Conservation (phyloP, 2,888 invertebrate genomes). For the Pristionchus mayeri region DNA sequence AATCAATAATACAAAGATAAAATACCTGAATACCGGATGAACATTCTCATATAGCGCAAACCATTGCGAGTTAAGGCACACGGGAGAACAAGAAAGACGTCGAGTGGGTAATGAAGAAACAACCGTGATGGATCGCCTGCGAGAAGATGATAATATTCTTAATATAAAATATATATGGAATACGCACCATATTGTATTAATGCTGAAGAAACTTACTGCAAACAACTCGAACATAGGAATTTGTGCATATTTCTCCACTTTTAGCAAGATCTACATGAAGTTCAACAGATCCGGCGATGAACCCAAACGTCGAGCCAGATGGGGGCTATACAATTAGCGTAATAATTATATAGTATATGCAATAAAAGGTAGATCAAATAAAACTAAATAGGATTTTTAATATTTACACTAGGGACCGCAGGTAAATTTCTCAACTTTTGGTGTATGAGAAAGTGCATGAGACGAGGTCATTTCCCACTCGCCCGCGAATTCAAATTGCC, state of each 20-base stretch:
- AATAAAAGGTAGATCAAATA: no score
- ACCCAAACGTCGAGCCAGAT: slow-evolving; percentile 16
- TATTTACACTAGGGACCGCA: no score
- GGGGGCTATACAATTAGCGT: no score
- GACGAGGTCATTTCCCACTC: no score
- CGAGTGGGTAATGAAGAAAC: background rate
- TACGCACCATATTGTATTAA: background rate
- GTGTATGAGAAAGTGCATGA: no score
- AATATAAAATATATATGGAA: background rate
- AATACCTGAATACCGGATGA: slow-evolving; percentile 10
- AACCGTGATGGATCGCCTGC: background rate
- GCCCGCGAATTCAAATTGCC: no score
- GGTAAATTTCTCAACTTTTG: no score
- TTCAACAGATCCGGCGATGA: background rate
- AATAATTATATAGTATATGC: no score
- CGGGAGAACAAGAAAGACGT: slow-evolving; percentile 28
- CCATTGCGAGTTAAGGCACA: slow-evolving; percentile 26
- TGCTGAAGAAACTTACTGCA: slow-evolving; percentile 9
- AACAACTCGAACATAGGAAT: slow-evolving; percentile 26
- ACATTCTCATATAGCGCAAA: slow-evolving; percentile 41
- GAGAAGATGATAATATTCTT: no score
- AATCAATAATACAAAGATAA: background rate
- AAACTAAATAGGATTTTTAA: no score
- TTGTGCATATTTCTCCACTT: background rate
- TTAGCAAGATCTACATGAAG: background rate